Base-by-base conservation (phyloP, 2,888 invertebrate species). In the Pantelozetes paolii region DNA sequence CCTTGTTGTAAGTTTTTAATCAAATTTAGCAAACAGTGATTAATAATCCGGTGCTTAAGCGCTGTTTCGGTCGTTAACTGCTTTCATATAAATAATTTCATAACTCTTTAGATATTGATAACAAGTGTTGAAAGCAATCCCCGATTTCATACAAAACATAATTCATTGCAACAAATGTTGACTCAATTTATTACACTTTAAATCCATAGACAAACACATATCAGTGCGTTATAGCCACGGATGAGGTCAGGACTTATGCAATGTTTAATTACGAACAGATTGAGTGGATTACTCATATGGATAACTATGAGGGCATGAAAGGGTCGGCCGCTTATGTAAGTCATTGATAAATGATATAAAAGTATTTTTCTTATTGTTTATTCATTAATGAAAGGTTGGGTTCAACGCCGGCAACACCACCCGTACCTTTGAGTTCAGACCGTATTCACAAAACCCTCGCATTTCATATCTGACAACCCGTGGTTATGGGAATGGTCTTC, bases 331-430 rank as follows among this genome's bases (percentile, higher is more conserved):
- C 94, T 79, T 94, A 86, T 81, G 79, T 77, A 71, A 76, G 73
- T 67, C 45, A n/a, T 57, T 28, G 30, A 75, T 23, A 74, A 70
- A 74, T 30, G 13, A 74, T 28, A 28, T 32, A 2, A 71, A 18
- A 5, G 23, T 23, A n/a, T n/a, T n/a, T n/a, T n/a, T n/a, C n/a
- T n/a, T n/a, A n/a, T n/a, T n/a, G n/a, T n/a, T n/a, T n/a, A n/a
- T n/a, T n/a, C n/a, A n/a, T n/a, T n/a, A n/a, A n/a, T 54, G 6
- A 54, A 54, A 76, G 76, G 89, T 93, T 80, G 97, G 97, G 57
- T 97, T 98, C 82, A 98, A 98, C 82, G 97, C 91, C 73, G 98
- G 98, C 71, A 94, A 96, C 81, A 94, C 94, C 23, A 94, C 94
- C 0, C 88, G 89, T 81, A 88, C 90, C 77, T 93, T 89, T 82